phyloP scores from a whole-genome alignment of 1,140 invertebrate genomes.

The Halictus rubicundus region DNA sequence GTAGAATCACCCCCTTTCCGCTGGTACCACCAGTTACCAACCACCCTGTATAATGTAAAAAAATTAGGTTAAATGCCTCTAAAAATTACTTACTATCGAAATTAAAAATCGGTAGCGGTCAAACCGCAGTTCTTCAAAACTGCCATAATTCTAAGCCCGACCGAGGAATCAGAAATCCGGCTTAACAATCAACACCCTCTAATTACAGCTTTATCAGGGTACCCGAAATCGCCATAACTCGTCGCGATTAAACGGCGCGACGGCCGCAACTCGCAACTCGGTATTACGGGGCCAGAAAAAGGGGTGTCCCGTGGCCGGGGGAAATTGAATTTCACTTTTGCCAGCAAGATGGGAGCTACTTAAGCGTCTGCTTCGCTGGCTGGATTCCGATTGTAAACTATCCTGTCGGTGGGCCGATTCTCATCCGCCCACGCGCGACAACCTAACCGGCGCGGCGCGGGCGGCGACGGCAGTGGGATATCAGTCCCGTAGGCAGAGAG shows the following conservation, averaged over 20 bases:
- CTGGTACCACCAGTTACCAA: no score
- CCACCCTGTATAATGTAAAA: no score
- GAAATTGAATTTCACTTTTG: conserved; percentile 62
- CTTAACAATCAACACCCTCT: conserved; percentile 6
- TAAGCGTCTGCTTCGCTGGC: conserved; percentile 59
- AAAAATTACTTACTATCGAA: no score
- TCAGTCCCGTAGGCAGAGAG: conserved; percentile 45
- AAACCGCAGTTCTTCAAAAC: no score
- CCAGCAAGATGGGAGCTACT: conserved; percentile 52
- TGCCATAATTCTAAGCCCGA: neutral
- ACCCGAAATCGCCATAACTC: neutral
- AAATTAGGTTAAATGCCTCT: no score
- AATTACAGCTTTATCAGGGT: conserved; percentile 1
- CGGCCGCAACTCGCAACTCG: neutral
- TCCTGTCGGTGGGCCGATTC: conserved; percentile 34
- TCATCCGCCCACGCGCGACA: conserved; percentile 12
- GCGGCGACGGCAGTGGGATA: neutral
- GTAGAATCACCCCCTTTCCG: no score
- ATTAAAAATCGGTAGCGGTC: no score
- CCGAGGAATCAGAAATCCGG: neutral
- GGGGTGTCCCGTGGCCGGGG: neutral
- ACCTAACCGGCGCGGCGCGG: no score
- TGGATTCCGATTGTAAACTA: conserved; percentile 66
- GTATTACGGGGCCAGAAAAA: conserved; percentile 1
- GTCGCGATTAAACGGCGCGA: conserved; percentile 14